Conservation (phyloP, 2,888 invertebrate species). For the Heliconius hortense region DNA sequence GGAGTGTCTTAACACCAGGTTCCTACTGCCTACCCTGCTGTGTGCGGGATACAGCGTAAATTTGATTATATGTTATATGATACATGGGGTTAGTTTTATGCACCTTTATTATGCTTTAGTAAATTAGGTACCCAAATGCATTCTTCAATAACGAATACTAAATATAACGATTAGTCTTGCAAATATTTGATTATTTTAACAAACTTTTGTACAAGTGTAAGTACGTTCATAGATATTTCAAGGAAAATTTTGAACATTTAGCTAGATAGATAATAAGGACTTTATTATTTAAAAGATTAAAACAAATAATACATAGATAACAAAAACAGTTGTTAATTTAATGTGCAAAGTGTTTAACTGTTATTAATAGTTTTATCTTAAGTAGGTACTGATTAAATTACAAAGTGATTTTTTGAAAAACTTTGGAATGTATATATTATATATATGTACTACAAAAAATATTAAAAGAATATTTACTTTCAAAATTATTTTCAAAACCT, state of each 20-base stretch:
- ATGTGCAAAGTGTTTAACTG: too few relatives aligned
- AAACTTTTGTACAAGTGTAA: not conserved
- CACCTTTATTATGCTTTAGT: not conserved
- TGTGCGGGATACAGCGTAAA: not conserved
- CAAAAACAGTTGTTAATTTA: too few relatives aligned
- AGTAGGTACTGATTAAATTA: too few relatives aligned
- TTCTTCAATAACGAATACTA: conserved; percentile 4
- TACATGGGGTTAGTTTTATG: not conserved
- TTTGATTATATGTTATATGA: too few relatives aligned
- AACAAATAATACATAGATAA: not conserved
- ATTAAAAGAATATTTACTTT: not conserved
- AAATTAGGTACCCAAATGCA: not conserved
- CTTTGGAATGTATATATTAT: not conserved
- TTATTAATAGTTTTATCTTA: too few relatives aligned
- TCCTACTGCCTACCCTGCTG: too few relatives aligned
- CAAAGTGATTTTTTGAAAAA: too few relatives aligned
- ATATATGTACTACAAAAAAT: not conserved
- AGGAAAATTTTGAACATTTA: not conserved
- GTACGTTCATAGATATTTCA: not conserved
- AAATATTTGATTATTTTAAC: conserved; percentile 9
- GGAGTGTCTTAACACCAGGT: too few relatives aligned
- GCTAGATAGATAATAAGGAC: not conserved
- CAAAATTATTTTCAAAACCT: not conserved
- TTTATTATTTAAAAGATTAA: not conserved
- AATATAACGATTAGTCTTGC: not conserved